Evolutionary conservation across 53 echinoderm and acorn worm species (phyloP), one percentile per base, ranked within the genome.

Genomic region (Hippasteria phrygiana): DNA sequence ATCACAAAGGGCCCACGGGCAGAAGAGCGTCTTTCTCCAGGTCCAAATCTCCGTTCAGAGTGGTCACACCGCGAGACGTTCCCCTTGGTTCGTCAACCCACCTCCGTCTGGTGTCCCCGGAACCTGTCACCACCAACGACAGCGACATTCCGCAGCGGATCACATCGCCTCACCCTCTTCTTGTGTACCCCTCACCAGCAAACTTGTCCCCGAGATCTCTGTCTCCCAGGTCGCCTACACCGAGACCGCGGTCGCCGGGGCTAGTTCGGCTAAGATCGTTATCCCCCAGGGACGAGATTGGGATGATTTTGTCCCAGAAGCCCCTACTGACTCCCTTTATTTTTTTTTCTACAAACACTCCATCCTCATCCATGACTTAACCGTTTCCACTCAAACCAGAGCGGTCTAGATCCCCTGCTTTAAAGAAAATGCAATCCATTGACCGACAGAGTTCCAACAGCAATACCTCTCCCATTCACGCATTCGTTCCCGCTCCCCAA

Each of bases 241-340:
- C 83, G 8, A 24, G 75, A 32, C 33, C 75, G n/a, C 28, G 83
- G 66, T 82, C 83, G 2, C 83, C 83, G n/a, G 29, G 83, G 5
- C 16, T 75, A 2, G 12, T 48, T n/a, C 65, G 66, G 33, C 66
- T 20, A 0, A 64, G 47, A 33, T 13, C 64, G 0, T 16, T 66
- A 16, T 82, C 83, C 3, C 65, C 66, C 39, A 64, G 83, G 18
- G 83, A 66, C 29, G 83, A 82, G 32, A 82, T 82, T 33, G 66
- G 66, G 65, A 43, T 46, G 67, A 82, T 82, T 29, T 46, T 66
- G 37, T 17, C 65, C 46, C 18, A 20, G 20, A 56, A 37, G 29
- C 42, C 56, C 3, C 80, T n/a, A 20, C 17, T 14, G 59, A 47
- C 43, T 6, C 34, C 65, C 42, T n/a, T n/a, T n/a, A n/a, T n/a